Conservation (phyloP, 2,113 vertebrate genomes). For the Felis catus region DNA sequence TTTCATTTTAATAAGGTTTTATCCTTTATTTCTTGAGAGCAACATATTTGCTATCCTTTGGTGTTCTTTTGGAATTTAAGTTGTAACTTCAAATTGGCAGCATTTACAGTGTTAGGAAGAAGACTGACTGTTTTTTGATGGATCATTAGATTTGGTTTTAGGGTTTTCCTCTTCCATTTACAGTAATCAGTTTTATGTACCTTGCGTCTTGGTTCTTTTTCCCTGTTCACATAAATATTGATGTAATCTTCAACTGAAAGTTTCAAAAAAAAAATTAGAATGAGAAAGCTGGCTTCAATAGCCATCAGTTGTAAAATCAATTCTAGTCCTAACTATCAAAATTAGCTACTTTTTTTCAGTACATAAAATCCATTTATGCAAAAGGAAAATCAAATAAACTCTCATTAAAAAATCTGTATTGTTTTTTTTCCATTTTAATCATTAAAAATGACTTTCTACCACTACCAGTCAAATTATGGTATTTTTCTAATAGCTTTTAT, state of each 20-base stretch:
- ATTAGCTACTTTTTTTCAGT: constrained; percentile 88
- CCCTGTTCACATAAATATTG: constrained; percentile 85
- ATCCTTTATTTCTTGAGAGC: constrained; percentile 54
- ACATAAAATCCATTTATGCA: constrained; percentile 89
- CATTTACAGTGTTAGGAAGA: constrained; percentile 70
- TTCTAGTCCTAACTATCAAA: constrained; percentile 86
- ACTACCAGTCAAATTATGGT: constrained; percentile 64
- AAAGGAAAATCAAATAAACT: constrained; percentile 88
- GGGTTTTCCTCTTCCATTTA: constrained; percentile 81
- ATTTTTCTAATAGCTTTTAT: constrained; percentile 68
- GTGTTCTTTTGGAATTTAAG: constrained; percentile 62
- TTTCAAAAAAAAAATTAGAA: constrained; percentile 84
- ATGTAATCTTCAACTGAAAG: constrained; percentile 83
- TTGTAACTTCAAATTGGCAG: constrained; percentile 60
- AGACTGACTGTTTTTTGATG: constrained; percentile 63
- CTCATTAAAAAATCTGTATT: constrained; percentile 82
- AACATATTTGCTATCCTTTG: constrained; percentile 63
- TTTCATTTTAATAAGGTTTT: constrained; percentile 69
- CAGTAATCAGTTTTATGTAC: constrained; percentile 83
- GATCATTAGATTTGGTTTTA: constrained; percentile 76
- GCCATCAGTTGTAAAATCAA: constrained; percentile 83
- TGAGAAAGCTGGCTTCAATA: constrained; percentile 83
- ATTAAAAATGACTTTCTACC: constrained; percentile 84
- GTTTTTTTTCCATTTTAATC: constrained; percentile 80
- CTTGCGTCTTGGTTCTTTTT: constrained; percentile 80